Conservation (phyloP, 2,888 invertebrate genomes). For the Morpho helenor region DNA sequence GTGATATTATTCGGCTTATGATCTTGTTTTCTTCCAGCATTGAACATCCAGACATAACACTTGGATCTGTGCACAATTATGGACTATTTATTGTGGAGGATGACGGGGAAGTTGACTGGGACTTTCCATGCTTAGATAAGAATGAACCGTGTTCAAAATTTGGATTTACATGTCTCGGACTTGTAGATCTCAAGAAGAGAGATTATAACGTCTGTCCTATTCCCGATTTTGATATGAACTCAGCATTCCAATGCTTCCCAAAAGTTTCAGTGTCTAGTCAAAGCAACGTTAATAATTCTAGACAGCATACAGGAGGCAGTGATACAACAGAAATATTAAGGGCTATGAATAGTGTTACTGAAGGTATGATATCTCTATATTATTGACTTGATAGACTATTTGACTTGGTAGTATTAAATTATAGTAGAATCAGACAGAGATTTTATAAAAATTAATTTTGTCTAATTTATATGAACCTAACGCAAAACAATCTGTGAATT, state of each 20-base stretch:
- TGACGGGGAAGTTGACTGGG: constrained; percentile 95
- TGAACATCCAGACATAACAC: constrained; percentile 80
- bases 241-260: constrained; percentile 55
- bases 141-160: constrained; percentile 95
- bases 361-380: constrained; percentile 43
- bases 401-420: too few species aligned
- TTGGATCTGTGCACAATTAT: constrained; percentile 85
- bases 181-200: constrained; percentile 85
- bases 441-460: too few species aligned
- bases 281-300: constrained; percentile 55
- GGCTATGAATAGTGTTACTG: constrained; percentile 68
- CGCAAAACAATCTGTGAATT: too few species aligned
- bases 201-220: constrained; percentile 50
- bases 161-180: constrained; percentile 92
- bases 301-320: constrained; percentile 66
- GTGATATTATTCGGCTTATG: background rate
- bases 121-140: constrained; percentile 94
- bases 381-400: too few species aligned
- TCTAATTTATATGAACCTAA: too few species aligned
- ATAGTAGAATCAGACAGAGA: too few species aligned
- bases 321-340: constrained; percentile 67
- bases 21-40: constrained; percentile 62
- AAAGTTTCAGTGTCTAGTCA: constrained; percentile 55
- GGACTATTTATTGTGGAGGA: constrained; percentile 97
- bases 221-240: constrained; percentile 56